Evolutionary conservation across 2,888 invertebrate genomes (phyloP).

Genomic region (Leptinotarsa haldemani): DNA sequence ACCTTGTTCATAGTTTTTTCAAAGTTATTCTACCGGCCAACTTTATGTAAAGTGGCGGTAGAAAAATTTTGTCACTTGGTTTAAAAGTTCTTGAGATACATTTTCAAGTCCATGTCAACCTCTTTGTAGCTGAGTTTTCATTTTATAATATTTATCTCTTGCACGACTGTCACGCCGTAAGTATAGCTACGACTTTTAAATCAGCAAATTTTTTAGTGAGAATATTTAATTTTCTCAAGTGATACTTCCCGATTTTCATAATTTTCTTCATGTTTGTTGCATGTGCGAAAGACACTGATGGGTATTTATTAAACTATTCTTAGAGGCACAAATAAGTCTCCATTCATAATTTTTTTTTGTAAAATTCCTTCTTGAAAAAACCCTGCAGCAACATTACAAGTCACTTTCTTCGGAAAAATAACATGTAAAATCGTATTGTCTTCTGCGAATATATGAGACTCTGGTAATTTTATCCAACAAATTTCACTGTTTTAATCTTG

Average conservation of each 20-base stretch:
- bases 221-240: not conserved
- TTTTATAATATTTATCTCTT: not conserved
- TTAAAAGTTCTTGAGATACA: not conserved
- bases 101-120: not conserved
- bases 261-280: not conserved
- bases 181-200: not conserved
- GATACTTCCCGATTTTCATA: not conserved
- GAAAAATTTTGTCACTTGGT: constrained; percentile 5
- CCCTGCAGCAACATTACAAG: no score
- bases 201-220: not conserved
- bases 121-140: constrained; percentile 1
- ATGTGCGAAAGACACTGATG: not conserved
- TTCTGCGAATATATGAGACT: not conserved
- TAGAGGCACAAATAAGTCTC: not conserved
- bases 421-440: not conserved
- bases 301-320: not conserved
- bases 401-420: not conserved
- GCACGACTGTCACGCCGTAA: not conserved
- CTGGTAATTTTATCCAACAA: not conserved
- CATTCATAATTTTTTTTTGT: no score
- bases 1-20: no score
- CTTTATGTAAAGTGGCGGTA: not conserved
- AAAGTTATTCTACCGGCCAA: no score
- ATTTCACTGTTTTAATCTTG: not conserved
- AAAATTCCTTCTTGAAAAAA: no score